phyloP scores from a whole-genome alignment of 2,113 vertebrate species.

The pig (Sus scrofa) region DNA sequence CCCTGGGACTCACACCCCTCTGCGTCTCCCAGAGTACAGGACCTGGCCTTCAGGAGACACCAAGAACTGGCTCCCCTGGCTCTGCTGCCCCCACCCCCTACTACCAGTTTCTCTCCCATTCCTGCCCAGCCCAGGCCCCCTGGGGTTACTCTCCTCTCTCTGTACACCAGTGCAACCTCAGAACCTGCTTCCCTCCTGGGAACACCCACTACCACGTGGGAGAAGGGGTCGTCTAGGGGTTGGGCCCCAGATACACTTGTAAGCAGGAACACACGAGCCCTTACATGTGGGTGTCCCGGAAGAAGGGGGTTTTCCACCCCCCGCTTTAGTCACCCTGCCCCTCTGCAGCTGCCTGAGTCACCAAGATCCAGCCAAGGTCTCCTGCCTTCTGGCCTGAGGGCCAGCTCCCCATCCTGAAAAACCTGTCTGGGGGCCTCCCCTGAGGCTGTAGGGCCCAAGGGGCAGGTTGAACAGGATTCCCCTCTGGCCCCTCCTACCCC shows the following conservation, averaged over 20 bases:
- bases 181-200: not conserved
- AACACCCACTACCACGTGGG: not conserved
- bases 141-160: not conserved
- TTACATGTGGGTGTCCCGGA: not conserved
- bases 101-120: not conserved
- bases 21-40: not conserved
- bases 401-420: conserved; percentile 73
- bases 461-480: conserved; percentile 69
- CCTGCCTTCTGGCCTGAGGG: not conserved
- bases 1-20: not conserved
- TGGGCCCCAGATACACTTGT: rapidly evolving
- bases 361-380: not conserved
- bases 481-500: conserved; percentile 58
- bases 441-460: not conserved
- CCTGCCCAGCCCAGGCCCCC: not conserved
- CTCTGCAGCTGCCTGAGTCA: not conserved
- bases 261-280: not conserved
- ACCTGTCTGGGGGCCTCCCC: conserved; percentile 60
- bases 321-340: not conserved
- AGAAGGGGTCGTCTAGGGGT: no score
- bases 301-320: not conserved
- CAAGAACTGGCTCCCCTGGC: not conserved
- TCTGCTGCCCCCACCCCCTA: not conserved
- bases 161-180: not conserved
- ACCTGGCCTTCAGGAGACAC: not conserved